Evolutionary conservation across 2,113 vertebrate species (phyloP).

Genomic region (Puffinus mauretanicus): DNA sequence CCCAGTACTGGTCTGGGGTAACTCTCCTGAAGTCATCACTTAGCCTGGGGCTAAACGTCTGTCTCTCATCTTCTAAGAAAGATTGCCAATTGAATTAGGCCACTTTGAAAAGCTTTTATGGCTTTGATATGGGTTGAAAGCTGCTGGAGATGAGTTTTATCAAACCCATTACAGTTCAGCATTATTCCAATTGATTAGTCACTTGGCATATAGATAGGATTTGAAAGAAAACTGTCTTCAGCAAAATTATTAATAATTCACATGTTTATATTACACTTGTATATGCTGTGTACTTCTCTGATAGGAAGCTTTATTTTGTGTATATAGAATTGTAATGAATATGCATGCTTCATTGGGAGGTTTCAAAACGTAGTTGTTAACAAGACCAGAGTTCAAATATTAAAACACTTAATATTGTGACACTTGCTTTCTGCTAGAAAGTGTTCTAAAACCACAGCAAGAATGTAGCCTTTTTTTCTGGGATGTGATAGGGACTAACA

Average conservation of each 20-base stretch:
- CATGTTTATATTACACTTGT: not conserved
- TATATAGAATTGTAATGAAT: not conserved
- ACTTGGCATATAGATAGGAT: conserved; percentile 3
- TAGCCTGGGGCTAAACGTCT: not conserved
- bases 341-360: not conserved
- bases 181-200: conserved; percentile 54
- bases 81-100: conserved; percentile 57
- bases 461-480: not conserved
- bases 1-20: not conserved
- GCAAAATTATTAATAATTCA: not conserved
- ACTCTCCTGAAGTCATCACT: not conserved
- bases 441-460: not conserved
- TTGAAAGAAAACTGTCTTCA: conserved; percentile 30
- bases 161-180: conserved; percentile 50
- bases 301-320: not conserved
- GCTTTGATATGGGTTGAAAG: conserved; percentile 69
- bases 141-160: conserved; percentile 46
- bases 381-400: not conserved
- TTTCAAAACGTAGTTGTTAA: not conserved
- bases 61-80: not conserved
- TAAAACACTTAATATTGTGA: not conserved
- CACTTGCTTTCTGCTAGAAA: not conserved
- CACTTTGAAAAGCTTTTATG: conserved; percentile 72
- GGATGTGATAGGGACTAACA: not conserved
- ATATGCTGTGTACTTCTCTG: not conserved